Evolutionary conservation across 2,113 vertebrate species (phyloP), one percentile per base, ranked within the genome.

Genomic region (Dissostichus mawsoni): DNA sequence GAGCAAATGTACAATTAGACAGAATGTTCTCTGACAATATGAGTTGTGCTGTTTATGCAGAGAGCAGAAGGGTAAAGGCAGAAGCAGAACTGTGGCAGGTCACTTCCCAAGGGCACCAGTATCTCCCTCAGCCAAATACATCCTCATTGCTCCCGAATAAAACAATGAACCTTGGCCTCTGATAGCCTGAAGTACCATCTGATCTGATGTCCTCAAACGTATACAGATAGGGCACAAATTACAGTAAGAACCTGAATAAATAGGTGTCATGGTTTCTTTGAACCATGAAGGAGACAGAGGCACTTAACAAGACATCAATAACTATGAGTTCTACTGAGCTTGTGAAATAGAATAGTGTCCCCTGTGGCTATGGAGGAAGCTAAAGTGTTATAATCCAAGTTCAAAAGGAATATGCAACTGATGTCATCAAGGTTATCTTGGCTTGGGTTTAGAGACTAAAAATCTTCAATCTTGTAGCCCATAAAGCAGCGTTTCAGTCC

Each of bases 51-150:
- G 14, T 29, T 3, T 50, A n/a, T 0, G 48, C 58, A 63, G 56
- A 62, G 9, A 33, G 57, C 72, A 29, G 29, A 29, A 29, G 29
- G 29, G 29, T 76, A 44, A 5, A 20, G 57, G 58, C 18, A 55
- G 41, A 48, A 74, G n/a, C 48, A 18, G 29, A 23, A n/a, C 17
- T n/a, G 45, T 57, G 48, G 16, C 52, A 44, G 67, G 62, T 79
- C 73, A 67, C 23, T 20, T 44, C 71, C n/a, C 36, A 6, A 62
- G 55, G 63, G 17, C 10, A 29, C 29, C 29, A 29, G 29, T 20
- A 18, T 69, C 53, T 52, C 5, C 18, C 25, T 18, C 44, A 23
- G 47, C 63, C 47, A 12, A 14, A 48, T 23, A 57, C 20, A 20
- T 45, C 13, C 6, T 16, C 1, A 4, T 10, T 45, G 20, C 25